A percentile compares a stretch with the other conserved stretches of the same genome.
Evolutionary conservation across 2,113 vertebrate species (phyloP).

Genomic region (Arvicanthis niloticus): DNA sequence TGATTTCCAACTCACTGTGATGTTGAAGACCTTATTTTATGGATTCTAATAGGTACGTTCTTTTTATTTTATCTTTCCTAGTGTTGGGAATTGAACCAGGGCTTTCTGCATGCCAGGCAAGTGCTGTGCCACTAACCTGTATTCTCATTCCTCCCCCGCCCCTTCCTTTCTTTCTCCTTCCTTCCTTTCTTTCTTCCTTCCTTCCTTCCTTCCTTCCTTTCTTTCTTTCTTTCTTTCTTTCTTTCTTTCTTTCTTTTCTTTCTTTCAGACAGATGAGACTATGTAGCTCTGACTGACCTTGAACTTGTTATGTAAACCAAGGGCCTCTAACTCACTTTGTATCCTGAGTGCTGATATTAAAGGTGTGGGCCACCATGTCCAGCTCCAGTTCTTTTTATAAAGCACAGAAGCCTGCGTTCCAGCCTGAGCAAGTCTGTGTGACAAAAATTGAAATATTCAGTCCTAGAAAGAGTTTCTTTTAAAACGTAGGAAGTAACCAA

Average conservation of each 20-base stretch:
- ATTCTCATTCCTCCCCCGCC: background rate
- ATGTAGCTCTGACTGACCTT: background rate
- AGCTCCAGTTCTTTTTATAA: background rate
- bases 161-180: background rate
- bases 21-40: background rate
- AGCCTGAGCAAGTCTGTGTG: background rate
- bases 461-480: background rate
- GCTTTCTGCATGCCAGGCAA: background rate
- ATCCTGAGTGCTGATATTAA: background rate
- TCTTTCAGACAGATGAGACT: background rate
- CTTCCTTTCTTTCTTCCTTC: too few species aligned
- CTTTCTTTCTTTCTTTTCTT: accelerated
- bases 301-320: background rate
- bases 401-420: background rate
- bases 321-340: background rate
- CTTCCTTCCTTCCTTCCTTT: too few species aligned
- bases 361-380: background rate
- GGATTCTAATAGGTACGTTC: background rate
- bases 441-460: background rate
- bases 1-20: background rate
- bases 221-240: too few species aligned
- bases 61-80: background rate
- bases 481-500: background rate
- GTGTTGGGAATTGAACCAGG: background rate
- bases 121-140: background rate